Percentiles rank a stretch among this genome's conserved stretches.
These are phyloP conservation scores for Drosophila burlai DNA, from an alignment of 1,140 invertebrate species.

Conservation along the genomic window DNA sequence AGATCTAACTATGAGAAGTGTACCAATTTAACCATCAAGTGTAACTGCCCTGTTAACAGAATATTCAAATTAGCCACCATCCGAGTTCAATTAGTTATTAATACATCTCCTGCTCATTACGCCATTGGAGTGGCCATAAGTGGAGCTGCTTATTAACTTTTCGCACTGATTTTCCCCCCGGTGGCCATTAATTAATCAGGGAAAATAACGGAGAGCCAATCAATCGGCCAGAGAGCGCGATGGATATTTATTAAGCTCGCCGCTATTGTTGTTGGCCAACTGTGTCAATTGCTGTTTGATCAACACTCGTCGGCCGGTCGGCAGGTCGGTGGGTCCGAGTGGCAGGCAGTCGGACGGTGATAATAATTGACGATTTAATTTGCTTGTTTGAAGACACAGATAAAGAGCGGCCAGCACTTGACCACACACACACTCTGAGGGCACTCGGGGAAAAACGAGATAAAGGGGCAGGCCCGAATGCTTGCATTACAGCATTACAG, in stretches of 20 bases:
- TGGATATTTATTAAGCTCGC: constrained; percentile 36
- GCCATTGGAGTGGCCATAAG: constrained; percentile 3
- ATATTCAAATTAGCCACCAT: background rate
- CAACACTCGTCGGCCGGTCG: constrained; percentile 46
- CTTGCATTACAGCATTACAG: constrained; percentile 61
- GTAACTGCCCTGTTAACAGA: background rate
- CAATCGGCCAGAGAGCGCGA: constrained; percentile 22
- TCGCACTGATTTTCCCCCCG: constrained; percentile 7
- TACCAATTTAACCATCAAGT: background rate
- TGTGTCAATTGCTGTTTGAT: constrained; percentile 74
- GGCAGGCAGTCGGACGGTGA: constrained; percentile 5
- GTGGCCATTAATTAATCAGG: constrained; percentile 35
- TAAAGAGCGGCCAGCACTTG: constrained; percentile 15
- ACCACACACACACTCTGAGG: background rate
- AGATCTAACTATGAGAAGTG: background rate
- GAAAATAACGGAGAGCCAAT: constrained; percentile 26
- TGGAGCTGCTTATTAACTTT: constrained; percentile 28
- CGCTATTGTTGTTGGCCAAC: constrained; percentile 42
- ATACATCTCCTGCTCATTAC: background rate
- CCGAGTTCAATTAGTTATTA: constrained; percentile 2
- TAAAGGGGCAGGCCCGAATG: constrained; percentile 15
- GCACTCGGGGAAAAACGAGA: background rate
- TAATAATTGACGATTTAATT: constrained; percentile 78
- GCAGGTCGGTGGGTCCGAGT: background rate
- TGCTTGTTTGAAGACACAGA: constrained; percentile 69